phyloP scores from a whole-genome alignment of 2,888 invertebrate species.

The Diaphora mendica region DNA sequence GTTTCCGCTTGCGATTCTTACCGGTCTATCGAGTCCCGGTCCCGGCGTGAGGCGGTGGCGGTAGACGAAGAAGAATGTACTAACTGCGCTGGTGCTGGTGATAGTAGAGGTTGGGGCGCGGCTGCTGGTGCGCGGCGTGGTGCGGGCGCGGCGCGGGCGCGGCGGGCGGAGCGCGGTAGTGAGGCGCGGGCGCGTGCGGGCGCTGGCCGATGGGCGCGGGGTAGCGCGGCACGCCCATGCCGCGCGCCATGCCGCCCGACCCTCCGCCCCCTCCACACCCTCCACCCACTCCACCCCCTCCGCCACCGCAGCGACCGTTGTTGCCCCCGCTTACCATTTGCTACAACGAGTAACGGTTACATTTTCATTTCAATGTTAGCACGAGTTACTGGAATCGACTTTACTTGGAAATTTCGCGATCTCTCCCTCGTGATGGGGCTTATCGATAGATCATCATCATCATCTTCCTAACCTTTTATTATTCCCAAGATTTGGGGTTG shows the following conservation, averaged over 20 bases:
- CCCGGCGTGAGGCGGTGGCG: constrained; percentile 17
- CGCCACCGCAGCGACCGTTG: constrained; percentile 72
- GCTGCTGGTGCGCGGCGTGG: constrained; percentile 63
- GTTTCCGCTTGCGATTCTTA: constrained; percentile 23
- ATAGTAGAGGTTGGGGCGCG: constrained; percentile 75
- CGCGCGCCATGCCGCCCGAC: constrained; percentile 62
- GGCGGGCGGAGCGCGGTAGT: constrained; percentile 72
- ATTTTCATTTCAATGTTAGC: background rate
- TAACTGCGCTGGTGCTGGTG: constrained; percentile 83
- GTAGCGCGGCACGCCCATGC: constrained; percentile 78
- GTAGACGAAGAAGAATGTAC: constrained; percentile 50
- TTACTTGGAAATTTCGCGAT: background rate
- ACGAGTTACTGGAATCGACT: background rate
- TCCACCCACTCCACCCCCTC: constrained; percentile 7
- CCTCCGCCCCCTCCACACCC: constrained; percentile 28
- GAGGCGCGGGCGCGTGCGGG: constrained; percentile 78
- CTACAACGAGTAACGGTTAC: constrained; percentile 23
- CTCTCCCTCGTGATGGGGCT: background rate
- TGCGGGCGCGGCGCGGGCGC: constrained; percentile 56
- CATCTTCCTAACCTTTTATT: too few species aligned
- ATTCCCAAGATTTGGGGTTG: too few species aligned
- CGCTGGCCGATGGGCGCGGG: constrained; percentile 86
- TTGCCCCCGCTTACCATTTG: constrained; percentile 76
- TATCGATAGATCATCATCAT: background rate
- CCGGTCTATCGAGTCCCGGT: constrained; percentile 21